Percentiles rank a stretch among this genome's conserved stretches.
These are phyloP conservation scores for Ips typographus DNA, from an alignment of 1,140 invertebrate species.

Conservation along the genomic window DNA sequence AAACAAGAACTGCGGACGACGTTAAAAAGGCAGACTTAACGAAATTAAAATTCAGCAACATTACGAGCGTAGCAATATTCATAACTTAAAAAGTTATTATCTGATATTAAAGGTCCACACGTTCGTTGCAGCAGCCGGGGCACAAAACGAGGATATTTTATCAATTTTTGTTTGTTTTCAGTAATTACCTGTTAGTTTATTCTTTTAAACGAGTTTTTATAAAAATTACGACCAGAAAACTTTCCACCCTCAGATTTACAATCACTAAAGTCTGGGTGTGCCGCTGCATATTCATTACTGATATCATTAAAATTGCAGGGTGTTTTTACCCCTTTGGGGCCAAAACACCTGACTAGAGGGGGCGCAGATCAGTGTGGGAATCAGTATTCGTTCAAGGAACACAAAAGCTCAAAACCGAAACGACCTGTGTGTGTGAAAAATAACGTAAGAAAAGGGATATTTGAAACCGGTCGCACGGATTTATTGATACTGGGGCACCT, in stretches of 20 bases:
- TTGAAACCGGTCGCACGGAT: neutral
- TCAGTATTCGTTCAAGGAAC: neutral
- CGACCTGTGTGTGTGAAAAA: slow-evolving; percentile 5
- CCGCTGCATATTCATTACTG: slow-evolving; percentile 5
- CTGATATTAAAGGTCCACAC: slow-evolving; percentile 23
- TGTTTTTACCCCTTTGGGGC: neutral
- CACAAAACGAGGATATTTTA: slow-evolving; percentile 13
- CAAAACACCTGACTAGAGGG: neutral
- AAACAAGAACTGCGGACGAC: slow-evolving; percentile 5
- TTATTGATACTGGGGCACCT: slow-evolving; percentile 7
- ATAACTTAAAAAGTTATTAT: slow-evolving; percentile 24
- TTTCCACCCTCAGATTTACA: slow-evolving; percentile 9
- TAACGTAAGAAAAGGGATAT: slow-evolving; percentile 13
- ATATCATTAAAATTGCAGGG: neutral
- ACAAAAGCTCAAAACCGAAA: slow-evolving; percentile 3
- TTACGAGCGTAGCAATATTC: slow-evolving; percentile 11
- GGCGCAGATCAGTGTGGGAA: neutral
- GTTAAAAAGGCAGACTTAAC: slow-evolving; percentile 9
- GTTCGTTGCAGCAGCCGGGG: slow-evolving; percentile 1
- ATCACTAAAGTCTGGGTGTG: neutral
- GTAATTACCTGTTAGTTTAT: slow-evolving; percentile 19
- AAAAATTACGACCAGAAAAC: slow-evolving; percentile 3
- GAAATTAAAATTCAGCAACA: slow-evolving; percentile 19
- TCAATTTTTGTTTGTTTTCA: slow-evolving; percentile 22
- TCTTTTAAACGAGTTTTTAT: slow-evolving; percentile 9